Evolutionary conservation across 2,888 invertebrate species (phyloP), one percentile per base, ranked within the genome.

Genomic region (Lumbricus terrestris): DNA sequence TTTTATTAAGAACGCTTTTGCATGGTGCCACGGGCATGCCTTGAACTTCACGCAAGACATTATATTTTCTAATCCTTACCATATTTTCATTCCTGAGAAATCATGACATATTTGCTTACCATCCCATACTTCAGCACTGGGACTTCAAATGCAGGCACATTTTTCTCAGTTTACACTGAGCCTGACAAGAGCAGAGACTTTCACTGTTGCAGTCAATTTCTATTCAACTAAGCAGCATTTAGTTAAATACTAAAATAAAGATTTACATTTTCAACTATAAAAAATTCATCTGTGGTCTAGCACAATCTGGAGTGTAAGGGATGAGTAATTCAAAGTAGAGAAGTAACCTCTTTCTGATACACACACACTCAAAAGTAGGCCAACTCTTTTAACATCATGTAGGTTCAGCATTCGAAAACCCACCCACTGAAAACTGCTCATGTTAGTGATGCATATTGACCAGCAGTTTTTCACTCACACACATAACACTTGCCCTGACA

Each of bases 391-490:
- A 69, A 69, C n/a, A n/a, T 69, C 69, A 69, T 69, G n/a, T 69
- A 69, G 29, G 8, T 69, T 69, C n/a, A n/a, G 6, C n/a, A 69
- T 6, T n/a, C n/a, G 29, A 69, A 69, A n/a, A 69, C 69, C 29
- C 11, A 69, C 29, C 69, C 8, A n/a, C 69, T n/a, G 29, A 69
- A 54, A 69, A 69, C 47, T n/a, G 69, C 29, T 69, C 69, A n/a
- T 16, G 8, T n/a, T 29, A 69, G n/a, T 69, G 69, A 69, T 69
- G 29, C n/a, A n/a, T 69, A 69, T n/a, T n/a, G 29, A 69, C 69
- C 69, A 69, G 69, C 69, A 69, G 69, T 69, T 69, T 69, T n/a
- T n/a, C n/a, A n/a, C n/a, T n/a, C n/a, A n/a, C n/a, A n/a, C 69
- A 69, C 11, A 69, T 11, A 69, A 54, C 54, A 54, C 23, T 54